phyloP scores from a whole-genome alignment of 2,113 vertebrate species.

The Phoxinus phoxinus region DNA sequence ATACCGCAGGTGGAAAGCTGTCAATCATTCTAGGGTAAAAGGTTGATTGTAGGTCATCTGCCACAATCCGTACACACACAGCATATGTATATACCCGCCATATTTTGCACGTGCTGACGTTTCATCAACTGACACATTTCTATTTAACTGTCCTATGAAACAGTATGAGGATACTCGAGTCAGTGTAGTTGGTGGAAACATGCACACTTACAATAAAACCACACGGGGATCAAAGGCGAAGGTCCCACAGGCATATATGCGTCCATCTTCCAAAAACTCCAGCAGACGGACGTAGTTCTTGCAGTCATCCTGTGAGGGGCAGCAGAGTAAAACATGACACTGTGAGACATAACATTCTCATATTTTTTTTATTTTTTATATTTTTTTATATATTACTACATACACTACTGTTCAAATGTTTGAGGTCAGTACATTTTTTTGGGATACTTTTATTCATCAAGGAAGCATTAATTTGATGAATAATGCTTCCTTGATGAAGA shows the following conservation, averaged over 20 bases:
- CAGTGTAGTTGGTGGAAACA: conserved; percentile 25
- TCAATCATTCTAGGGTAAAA: background rate
- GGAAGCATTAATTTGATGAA: too few relatives aligned
- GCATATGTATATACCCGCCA: background rate
- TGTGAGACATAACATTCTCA: background rate
- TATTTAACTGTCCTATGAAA: background rate
- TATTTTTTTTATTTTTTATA: too few relatives aligned
- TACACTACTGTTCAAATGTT: too few relatives aligned
- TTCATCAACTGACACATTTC: background rate
- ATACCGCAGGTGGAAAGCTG: background rate
- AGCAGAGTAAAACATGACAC: conserved; percentile 57
- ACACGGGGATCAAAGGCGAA: conserved; percentile 89
- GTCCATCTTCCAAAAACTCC: conserved; percentile 78
- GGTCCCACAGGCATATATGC: conserved; percentile 85
- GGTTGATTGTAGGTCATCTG: background rate
- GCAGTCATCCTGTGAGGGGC: conserved; percentile 81
- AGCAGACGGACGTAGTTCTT: conserved; percentile 87
- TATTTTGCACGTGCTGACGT: conserved; percentile 5
- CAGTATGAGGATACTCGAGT: background rate
- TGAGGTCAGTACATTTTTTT: too few relatives aligned
- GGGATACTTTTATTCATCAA: too few relatives aligned
- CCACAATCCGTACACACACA: background rate
- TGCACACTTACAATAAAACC: conserved; percentile 82
- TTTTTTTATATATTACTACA: too few relatives aligned
- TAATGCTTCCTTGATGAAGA: too few relatives aligned